Conservation (phyloP, 2,113 vertebrate species). For the Phyllopteryx taeniolatus region DNA sequence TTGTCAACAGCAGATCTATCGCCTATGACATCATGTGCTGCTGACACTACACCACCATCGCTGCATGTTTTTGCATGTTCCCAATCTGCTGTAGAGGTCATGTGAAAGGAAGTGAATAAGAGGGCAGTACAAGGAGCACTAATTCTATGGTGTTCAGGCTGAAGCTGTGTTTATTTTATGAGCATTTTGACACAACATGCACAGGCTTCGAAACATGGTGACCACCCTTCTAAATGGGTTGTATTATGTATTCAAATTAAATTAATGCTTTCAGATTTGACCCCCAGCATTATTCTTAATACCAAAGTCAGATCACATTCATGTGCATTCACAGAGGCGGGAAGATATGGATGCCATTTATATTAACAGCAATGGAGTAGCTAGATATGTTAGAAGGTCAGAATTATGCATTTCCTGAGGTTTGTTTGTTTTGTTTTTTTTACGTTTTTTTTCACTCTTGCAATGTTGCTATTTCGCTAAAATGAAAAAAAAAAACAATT, state of each 20-base stretch:
- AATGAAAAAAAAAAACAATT: background rate
- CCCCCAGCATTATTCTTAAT: slow-evolving; percentile 13
- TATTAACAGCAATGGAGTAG: background rate
- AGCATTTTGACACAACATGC: slow-evolving; percentile 32
- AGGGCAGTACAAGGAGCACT: slow-evolving; percentile 42
- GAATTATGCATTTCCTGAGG: background rate
- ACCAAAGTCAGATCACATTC: slow-evolving; percentile 25
- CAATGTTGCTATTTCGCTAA: background rate
- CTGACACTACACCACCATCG: slow-evolving; percentile 15
- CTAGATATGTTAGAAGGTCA: background rate
- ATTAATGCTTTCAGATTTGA: slow-evolving; percentile 23
- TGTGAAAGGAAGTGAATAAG: slow-evolving; percentile 9
- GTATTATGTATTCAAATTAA: slow-evolving; percentile 34
- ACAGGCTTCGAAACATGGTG: slow-evolving; percentile 4
- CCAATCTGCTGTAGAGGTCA: slow-evolving; percentile 12
- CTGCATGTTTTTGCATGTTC: slow-evolving; percentile 26
- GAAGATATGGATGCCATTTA: slow-evolving; percentile 4
- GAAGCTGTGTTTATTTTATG: slow-evolving; percentile 40
- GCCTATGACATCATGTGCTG: slow-evolving; percentile 41
- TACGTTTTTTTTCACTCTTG: background rate
- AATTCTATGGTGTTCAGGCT: slow-evolving; percentile 46
- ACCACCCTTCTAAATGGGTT: slow-evolving; percentile 23
- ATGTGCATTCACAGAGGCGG: slow-evolving; percentile 13
- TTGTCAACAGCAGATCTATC: slow-evolving; percentile 46
- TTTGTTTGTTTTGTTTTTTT: background rate